A percentile compares a stretch with the other conserved stretches of the same genome.
phyloP scores from a whole-genome alignment of 1,140 invertebrate genomes.

The Eueides isabella region DNA sequence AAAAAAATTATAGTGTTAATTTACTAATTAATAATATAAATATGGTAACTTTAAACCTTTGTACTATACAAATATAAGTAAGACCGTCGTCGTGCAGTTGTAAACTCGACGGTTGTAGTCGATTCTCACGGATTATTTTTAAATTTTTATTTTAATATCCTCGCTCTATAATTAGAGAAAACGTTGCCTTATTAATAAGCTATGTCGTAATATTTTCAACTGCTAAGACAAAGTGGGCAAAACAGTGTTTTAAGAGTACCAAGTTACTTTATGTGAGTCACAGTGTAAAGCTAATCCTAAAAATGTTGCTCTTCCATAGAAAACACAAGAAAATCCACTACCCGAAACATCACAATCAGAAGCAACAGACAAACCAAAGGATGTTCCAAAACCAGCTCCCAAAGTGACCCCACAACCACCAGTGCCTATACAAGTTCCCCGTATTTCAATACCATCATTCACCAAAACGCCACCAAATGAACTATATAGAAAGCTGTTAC shows the following conservation, averaged over 20 bases:
- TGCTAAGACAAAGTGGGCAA: too few relatives aligned
- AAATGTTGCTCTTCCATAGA: slow-evolving; percentile 39
- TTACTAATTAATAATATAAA: slow-evolving; percentile 33
- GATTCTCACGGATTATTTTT: too few relatives aligned
- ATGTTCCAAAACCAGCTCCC: slow-evolving; percentile 39
- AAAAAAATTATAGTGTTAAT: slow-evolving; percentile 49
- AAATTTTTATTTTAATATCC: too few relatives aligned
- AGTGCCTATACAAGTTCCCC: slow-evolving; percentile 32
- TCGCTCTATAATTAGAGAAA: too few relatives aligned
- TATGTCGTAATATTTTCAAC: too few relatives aligned
- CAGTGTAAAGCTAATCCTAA: too few relatives aligned
- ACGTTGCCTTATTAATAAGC: too few relatives aligned
- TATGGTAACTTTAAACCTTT: slow-evolving; percentile 26
- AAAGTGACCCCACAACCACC: slow-evolving; percentile 31
- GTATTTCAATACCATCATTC: slow-evolving; percentile 58
- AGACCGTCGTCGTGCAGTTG: too few relatives aligned
- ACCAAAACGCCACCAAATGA: slow-evolving; percentile 73
- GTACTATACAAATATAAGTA: background rate
- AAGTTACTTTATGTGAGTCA: too few relatives aligned
- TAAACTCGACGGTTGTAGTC: too few relatives aligned
- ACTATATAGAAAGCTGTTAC: slow-evolving; percentile 82
- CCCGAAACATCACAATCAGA: slow-evolving; percentile 43
- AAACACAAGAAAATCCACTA: slow-evolving; percentile 66
- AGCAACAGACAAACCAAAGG: slow-evolving; percentile 43
- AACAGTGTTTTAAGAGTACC: too few relatives aligned